Conservation (phyloP, 1,140 invertebrate genomes). For the Gonioctena quinquepunctata region DNA sequence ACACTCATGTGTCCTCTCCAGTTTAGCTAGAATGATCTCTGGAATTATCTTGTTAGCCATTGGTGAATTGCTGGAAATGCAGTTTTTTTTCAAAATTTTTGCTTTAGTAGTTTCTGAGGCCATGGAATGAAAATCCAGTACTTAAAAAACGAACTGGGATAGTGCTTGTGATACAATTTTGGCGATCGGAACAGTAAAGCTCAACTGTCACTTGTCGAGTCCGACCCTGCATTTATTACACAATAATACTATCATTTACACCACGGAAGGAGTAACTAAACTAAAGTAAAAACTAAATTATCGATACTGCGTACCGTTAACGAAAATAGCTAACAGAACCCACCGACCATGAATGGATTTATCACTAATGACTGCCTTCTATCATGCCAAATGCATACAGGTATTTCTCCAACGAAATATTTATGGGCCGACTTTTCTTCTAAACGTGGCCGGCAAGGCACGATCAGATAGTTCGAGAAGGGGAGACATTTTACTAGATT, state of each 20-base stretch:
- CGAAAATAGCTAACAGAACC: conserved; percentile 9
- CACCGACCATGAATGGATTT: conserved; percentile 20
- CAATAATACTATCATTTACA: conserved; percentile 11
- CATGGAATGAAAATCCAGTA: too few relatives aligned
- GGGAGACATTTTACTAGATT: too few relatives aligned
- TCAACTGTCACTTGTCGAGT: background rate
- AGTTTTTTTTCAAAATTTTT: too few relatives aligned
- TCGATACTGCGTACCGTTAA: conserved; percentile 15
- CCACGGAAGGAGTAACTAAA: conserved; percentile 5
- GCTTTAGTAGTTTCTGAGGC: too few relatives aligned
- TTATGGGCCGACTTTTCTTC: background rate
- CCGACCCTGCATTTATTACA: conserved; percentile 6
- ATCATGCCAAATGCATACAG: conserved; percentile 9
- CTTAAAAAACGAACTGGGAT: too few relatives aligned
- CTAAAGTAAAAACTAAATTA: conserved; percentile 2
- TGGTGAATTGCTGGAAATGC: too few relatives aligned
- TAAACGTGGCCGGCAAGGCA: background rate
- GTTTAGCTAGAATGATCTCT: too few relatives aligned
- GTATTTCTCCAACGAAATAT: background rate
- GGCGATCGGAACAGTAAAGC: too few relatives aligned
- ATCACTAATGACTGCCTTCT: conserved; percentile 20
- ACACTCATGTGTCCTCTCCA: too few relatives aligned
- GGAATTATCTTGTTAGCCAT: too few relatives aligned
- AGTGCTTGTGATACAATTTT: too few relatives aligned
- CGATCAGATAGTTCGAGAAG: background rate